Evolutionary conservation across 2,888 invertebrate genomes (phyloP).

Genomic region (Caenorhabditis sp.): DNA sequence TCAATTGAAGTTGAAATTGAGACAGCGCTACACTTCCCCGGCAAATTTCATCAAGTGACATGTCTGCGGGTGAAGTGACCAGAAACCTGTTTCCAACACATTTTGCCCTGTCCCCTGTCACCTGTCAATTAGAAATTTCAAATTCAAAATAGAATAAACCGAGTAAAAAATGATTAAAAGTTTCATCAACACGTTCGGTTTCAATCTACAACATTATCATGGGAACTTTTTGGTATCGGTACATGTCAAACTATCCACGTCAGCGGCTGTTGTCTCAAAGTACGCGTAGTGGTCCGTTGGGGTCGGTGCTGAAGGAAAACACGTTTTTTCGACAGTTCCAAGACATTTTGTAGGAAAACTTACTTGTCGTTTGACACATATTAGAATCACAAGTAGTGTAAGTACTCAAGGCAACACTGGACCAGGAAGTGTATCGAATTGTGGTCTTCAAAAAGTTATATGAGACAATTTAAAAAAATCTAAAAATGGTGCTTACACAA

Average conservation of each 20-base stretch:
- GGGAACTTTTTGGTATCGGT: constrained; percentile 57
- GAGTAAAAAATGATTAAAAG: background rate
- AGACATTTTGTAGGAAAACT: too few relatives aligned
- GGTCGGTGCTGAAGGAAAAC: constrained; percentile 12
- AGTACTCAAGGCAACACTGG: constrained; percentile 50
- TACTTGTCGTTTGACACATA: constrained; percentile 26
- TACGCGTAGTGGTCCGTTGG: constrained; percentile 55
- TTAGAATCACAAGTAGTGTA: constrained; percentile 38
- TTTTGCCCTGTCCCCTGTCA: too few relatives aligned
- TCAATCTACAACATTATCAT: constrained; percentile 13
- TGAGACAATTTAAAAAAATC: background rate
- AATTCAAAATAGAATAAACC: background rate
- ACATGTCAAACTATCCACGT: constrained; percentile 58
- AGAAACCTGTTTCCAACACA: too few relatives aligned
- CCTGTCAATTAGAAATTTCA: background rate
- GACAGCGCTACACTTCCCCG: background rate
- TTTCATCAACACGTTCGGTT: constrained; percentile 8
- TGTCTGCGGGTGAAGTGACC: too few relatives aligned
- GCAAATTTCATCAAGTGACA: too few relatives aligned
- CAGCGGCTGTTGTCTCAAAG: constrained; percentile 54
- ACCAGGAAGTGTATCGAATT: constrained; percentile 46
- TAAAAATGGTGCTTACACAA: constrained; percentile 39
- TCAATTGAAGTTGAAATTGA: background rate
- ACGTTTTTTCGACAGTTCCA: background rate
- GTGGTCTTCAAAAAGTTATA: constrained; percentile 31